phyloP scores from a whole-genome alignment of 2,888 invertebrate species.

The Drosophila pseudotakahashii region DNA sequence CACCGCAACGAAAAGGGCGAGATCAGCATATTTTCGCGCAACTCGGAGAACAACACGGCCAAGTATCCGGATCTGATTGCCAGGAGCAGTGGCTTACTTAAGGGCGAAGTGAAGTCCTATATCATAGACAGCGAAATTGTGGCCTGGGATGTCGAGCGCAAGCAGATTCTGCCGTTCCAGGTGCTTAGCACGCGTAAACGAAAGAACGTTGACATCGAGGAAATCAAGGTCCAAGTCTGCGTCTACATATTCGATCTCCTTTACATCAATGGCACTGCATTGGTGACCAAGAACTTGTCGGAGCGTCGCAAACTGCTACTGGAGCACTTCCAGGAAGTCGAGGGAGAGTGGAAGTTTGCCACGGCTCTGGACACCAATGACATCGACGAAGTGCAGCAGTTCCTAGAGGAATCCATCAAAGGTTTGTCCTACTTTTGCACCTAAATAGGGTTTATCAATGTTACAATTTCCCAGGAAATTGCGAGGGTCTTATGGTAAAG shows the following conservation, averaged over 20 bases:
- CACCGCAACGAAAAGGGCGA: conserved; percentile 88
- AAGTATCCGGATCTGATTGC: conserved; percentile 98
- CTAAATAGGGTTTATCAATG: background rate
- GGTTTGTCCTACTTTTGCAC: conserved; percentile 83
- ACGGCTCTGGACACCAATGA: conserved; percentile 91
- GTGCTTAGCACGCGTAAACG: conserved; percentile 97
- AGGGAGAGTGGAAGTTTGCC: conserved; percentile 95
- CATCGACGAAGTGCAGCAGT: conserved; percentile 96
- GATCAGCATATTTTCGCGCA: conserved; percentile 95
- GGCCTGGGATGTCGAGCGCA: conserved; percentile 95
- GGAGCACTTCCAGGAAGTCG: conserved; percentile 88
- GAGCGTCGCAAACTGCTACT: conserved; percentile 90
- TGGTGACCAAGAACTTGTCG: conserved; percentile 91
- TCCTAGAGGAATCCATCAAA: conserved; percentile 97
- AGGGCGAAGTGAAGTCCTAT: conserved; percentile 89
- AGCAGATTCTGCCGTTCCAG: conserved; percentile 98
- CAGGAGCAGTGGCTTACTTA: conserved; percentile 87
- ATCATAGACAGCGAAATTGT: conserved; percentile 98
- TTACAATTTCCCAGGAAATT: conserved; percentile 87
- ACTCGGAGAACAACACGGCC: conserved; percentile 96
- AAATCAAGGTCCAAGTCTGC: conserved; percentile 91
- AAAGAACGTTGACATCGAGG: conserved; percentile 88
- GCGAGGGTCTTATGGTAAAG: conserved; percentile 99
- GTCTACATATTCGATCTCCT: conserved; percentile 98
- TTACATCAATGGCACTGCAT: conserved; percentile 93